Base-by-base conservation (phyloP, 2,888 invertebrate genomes). In the Portevinia maculata region DNA sequence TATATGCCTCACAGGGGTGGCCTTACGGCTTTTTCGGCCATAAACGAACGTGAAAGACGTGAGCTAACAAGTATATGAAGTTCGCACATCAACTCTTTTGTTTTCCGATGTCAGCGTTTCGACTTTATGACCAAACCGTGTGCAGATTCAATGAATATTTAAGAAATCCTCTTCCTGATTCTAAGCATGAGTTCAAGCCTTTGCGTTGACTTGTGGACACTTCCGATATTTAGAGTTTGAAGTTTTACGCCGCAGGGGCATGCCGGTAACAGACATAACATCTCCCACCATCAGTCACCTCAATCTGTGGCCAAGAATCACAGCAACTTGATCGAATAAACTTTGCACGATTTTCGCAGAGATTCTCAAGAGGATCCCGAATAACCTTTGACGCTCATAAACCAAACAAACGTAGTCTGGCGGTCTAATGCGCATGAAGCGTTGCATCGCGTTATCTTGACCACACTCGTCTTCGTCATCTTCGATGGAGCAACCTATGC, bases 311-410 rank as follows among this genome's bases (percentile, higher is more conserved):
- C 24, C 39, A 57, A 24, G 46, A 65, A 78, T 57, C 62, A 13
- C 52, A 69, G 17, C 50, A 50, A 64, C 1, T 57, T 46, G 55
- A 59, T 75, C 75, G 57, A 64, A 46, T 50, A 32, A 41, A 60
- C 41, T 71, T 60, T 65, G 76, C 83, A 78, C 81, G 81, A 83
- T 65, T 65, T 81, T 13, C 17, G 19, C n/a, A 41, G 48, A 34
- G 41, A 9, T n/a, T n/a, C n/a, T n/a, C 48, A 21, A 15, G 48
- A 11, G 28, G 57, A 71, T 62, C 60, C 44, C 34, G 41, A 19
- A 48, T 71, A 73, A 83, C 83, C 83, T 73, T 83, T 83, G 83
- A 73, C 67, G 70, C 76, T 76, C 76, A 62, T 76, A 83, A 76
- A 83, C 71, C 8, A 15, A 65, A 59, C 50, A 57, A 67, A 73